Base-by-base conservation (phyloP, 1,140 invertebrate species). In the Pissodes strobi region DNA sequence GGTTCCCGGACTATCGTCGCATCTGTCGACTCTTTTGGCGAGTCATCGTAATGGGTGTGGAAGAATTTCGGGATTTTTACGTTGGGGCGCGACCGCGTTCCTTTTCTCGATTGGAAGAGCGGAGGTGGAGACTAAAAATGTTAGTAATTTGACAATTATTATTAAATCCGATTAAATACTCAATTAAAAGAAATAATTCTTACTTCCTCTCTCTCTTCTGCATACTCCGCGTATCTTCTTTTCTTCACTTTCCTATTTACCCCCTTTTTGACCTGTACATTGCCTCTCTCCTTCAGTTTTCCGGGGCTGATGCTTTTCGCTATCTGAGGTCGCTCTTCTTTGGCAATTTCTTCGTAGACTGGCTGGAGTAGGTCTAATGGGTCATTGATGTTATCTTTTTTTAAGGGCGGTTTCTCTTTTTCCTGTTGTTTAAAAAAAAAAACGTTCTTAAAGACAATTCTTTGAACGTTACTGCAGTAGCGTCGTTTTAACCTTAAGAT, bases 11-110 rank as follows among this genome's bases (percentile, higher is more conserved):
- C 61, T 15, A 68, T 66, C 6, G 58, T 60, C n/a, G 72, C 46
- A 45, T 67, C 59, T 2, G 59, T 37, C 10, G 51, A 27, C 46
- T 64, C 34, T 39, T 69, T 61, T 27, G 18, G 13, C 2, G 43
- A 37, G 8, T 64, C 41, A 8, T 72, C 67, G 25, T 68, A 69
- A 22, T 71, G 64, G 9, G 63, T 52, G 41, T 76, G 65, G 37
- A 73, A 76, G 46, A 68, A 74, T 49, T 72, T 76, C 0, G 76
- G 75, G 10, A 75, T 64, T 66, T 78, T 78, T 0, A 74, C 68
- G 27, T 75, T 70, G 2, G 75, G 76, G 10, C 76, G 55, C 1
- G 76, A 76, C 34, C 73, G 43, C 6, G 75, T 76, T 8, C 76
- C 76, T 66, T 74, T 74, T 21, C 71, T 67, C 13, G 69, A 68